Evolutionary conservation across 2,888 invertebrate species (phyloP), one percentile per base, ranked within the genome.

Genomic region (Nomada fucata): DNA sequence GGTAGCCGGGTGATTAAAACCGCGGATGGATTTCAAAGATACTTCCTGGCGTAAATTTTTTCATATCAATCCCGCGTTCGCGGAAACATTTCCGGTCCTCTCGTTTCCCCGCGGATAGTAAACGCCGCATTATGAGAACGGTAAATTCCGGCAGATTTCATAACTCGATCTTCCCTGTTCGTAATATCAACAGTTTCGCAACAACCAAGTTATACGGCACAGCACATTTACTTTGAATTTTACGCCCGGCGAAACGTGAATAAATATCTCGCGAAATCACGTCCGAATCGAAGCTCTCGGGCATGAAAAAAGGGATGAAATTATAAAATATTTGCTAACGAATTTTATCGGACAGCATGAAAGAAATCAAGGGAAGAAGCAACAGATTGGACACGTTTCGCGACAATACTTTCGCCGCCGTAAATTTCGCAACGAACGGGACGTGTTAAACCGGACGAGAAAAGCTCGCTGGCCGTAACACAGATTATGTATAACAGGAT

Each of bases 361-460:
- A 57, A 65, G 75, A 67, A 75, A 81, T 55, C 57, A 71, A 71
- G 72, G 67, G 47, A 64, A 71, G 78, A 76, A 73, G 85, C 85
- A 85, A 86, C 76, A 86, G 85, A 86, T 87, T 79, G 85, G 29
- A 50, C 61, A 29, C 44, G 74, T 65, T 71, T 61, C 47, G 42
- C 75, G 29, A 75, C 82, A 85, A 74, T 72, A 77, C 44, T 82
- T 85, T 63, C 57, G 60, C 73, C 68, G 61, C 23, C 44, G 59
- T 55, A 20, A 59, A 65, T 61, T 36, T 68, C 42, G 64, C 68
- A 55, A 26, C 36, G 75, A 86, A 83, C 75, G 75, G 60, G 60
- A 68, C 77, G 68, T 61, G 80, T 81, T 81, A 87, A 85, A 78
- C 79, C 71, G 71, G 78, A 81, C 63, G 67, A 59, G 79, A 83